Conservation (phyloP, 2,888 invertebrate species). For the Euplexia lucipara region DNA sequence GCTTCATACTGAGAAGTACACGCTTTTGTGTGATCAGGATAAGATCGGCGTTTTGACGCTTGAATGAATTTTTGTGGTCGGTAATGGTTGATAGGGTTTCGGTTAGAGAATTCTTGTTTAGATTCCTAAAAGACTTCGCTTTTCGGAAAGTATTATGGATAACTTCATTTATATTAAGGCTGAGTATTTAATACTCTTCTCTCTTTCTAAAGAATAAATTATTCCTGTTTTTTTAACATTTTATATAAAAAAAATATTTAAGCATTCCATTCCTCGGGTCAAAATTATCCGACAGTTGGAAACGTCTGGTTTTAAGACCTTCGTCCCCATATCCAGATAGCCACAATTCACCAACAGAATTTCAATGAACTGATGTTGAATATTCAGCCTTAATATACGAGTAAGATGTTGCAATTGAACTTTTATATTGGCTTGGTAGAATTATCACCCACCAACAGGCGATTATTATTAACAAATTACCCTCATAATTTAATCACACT, state of each 20-base stretch:
- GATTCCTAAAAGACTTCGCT: neutral
- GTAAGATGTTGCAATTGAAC: no score
- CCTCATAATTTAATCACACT: constrained; percentile 4
- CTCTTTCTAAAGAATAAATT: no score
- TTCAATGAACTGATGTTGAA: neutral
- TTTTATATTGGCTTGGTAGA: neutral
- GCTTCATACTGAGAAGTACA: constrained; percentile 54
- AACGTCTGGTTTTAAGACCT: no score
- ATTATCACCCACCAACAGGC: neutral
- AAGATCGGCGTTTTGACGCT: constrained; percentile 16
- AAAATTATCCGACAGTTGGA: no score
- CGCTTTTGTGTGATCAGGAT: constrained; percentile 46
- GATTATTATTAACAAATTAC: neutral
- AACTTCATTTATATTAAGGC: neutral
- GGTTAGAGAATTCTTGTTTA: neutral
- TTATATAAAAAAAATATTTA: no score
- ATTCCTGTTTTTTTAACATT: no score
- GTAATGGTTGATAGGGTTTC: neutral
- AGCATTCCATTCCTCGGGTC: no score
- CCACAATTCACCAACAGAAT: neutral
- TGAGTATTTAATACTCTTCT: no score
- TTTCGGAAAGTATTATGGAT: neutral
- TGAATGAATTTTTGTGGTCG: constrained; percentile 18
- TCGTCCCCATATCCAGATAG: neutral
- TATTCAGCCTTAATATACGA: neutral